Base-by-base conservation (phyloP, 2,888 invertebrate species). In the Apamea monoglypha region DNA sequence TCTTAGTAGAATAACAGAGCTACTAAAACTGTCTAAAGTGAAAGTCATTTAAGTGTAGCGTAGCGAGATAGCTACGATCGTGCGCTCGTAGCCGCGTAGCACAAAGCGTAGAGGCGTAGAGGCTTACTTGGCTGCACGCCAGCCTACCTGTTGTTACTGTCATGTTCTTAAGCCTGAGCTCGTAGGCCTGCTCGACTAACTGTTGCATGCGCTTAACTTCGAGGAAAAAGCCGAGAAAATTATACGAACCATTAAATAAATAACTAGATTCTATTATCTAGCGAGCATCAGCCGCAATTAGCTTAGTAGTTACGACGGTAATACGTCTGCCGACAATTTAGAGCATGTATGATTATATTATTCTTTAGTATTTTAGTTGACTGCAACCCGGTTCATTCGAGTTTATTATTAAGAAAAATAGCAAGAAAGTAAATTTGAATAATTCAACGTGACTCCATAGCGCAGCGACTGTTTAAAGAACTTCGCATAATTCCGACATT, bases 81-180 rank as follows among this genome's bases (percentile, higher is more conserved):
- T 94, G 93, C 91, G 91, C 91, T 92, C 91, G 94, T 93, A 93
- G 93, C 91, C 91, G 92, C 91, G 94, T 93, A 93, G 93, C 91
- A 92, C 83, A 87, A 89, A 88, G 89, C 91, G 93, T 93, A 93
- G 93, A 91, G 88, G 90, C 87, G 93, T 92, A 92, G 93, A 91
- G 89, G 87, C 90, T 90, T 83, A 90, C 88, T 95, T 96, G 96
- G 96, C 96, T 88, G 90, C 78, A 82, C 88, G 97, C 96, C 96
- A 96, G 95, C 92, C 92, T 95, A 96, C 95, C 96, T 96, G 96
- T 96, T 96, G 96, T 94, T 91, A 91, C 92, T 92, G 91, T 91
- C 93, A 93, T 94, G 92, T 94, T 93, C 93, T 92, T 91, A 91
- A 91, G 91, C 91, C 84, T 82, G 36, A 40, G 67, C 67, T 80